These are phyloP conservation scores for Puma concolor DNA, from an alignment of 2,113 vertebrate genomes.

Conservation along the genomic window DNA sequence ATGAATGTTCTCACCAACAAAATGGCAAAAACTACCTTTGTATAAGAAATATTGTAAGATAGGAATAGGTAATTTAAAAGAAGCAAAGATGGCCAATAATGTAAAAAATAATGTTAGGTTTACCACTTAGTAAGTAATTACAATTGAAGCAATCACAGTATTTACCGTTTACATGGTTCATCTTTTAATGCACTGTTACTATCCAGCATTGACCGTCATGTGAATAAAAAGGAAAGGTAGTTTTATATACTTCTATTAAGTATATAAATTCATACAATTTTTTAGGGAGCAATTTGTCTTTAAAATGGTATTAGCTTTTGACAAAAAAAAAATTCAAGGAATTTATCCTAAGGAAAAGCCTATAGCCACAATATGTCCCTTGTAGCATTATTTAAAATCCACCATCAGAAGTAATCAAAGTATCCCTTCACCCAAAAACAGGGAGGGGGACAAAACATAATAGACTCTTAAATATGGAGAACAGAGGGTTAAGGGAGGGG, in stretches of 20 bases:
- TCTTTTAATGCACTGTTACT: not conserved
- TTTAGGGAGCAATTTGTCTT: not conserved
- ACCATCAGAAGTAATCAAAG: not conserved
- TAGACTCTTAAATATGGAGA: too few species aligned
- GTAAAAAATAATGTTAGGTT: slow-evolving; percentile 29
- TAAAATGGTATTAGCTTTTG: not conserved
- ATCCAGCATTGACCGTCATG: not conserved
- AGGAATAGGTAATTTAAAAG: not conserved
- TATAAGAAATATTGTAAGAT: slow-evolving; percentile 9
- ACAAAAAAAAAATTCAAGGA: not conserved
- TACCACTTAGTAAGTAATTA: slow-evolving; percentile 26
- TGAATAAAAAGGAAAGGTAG: not conserved
- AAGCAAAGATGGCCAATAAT: not conserved
- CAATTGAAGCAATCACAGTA: not conserved
- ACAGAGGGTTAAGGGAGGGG: too few species aligned
- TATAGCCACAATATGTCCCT: not conserved
- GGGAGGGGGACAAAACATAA: too few species aligned
- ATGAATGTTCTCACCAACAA: not conserved
- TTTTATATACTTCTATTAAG: not conserved
- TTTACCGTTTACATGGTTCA: not conserved
- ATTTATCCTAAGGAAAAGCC: slow-evolving; percentile 21
- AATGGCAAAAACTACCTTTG: not conserved
- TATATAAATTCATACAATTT: not conserved
- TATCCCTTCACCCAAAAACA: not conserved
- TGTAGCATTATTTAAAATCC: not conserved